Evolutionary conservation across 1,140 invertebrate genomes (phyloP), one percentile per base, ranked within the genome.

Genomic region (Ladona fulva): DNA sequence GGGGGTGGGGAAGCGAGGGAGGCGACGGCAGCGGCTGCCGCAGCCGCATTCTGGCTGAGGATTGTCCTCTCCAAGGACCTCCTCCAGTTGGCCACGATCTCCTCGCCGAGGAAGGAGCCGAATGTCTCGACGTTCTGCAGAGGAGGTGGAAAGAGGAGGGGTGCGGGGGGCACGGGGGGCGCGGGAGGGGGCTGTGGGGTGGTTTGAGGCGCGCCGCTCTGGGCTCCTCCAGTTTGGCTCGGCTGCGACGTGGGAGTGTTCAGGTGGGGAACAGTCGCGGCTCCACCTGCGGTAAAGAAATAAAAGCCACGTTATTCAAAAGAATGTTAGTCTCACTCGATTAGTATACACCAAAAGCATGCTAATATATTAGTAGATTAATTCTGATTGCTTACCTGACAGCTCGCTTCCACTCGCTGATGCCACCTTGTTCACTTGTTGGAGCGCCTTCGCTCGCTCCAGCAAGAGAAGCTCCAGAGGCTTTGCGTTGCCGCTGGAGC

Each of bases 51-150:
- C 79, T 87, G 86, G 80, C 82, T 87, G 81, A 90, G 85, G 82
- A 90, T 88, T 80, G 89, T 88, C 77, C 89, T 86, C 84, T 92
- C 91, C 82, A 92, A 87, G 80, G 89, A 89, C 81, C 91, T 88
- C 83, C 92, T 88, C 91, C 92, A 93, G 83, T 92, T 91, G 80
- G 91, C 91, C 80, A 92, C 91, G 80, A 93, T 91, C 84, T 93
- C 92, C 85, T 93, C 91, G 82, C 91, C 91, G 78, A 93, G 86
- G 79, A 92, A 87, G 73, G 89, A 89, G 81, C 90, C 90, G 83
- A 91, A 92, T 29, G 89, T 88, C 83, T 92, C 90, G 81, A 91
- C 90, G 83, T 90, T 91, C 84, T 91, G 90, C 42, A 90, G 88
- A 77, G 88, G 86, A 66, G 89, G 89, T 25, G 88, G 87, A 77